Percentiles rank a stretch among this genome's conserved stretches.
Evolutionary conservation across 2,888 invertebrate species (phyloP).

Genomic region (Cheilosia vernalis): DNA sequence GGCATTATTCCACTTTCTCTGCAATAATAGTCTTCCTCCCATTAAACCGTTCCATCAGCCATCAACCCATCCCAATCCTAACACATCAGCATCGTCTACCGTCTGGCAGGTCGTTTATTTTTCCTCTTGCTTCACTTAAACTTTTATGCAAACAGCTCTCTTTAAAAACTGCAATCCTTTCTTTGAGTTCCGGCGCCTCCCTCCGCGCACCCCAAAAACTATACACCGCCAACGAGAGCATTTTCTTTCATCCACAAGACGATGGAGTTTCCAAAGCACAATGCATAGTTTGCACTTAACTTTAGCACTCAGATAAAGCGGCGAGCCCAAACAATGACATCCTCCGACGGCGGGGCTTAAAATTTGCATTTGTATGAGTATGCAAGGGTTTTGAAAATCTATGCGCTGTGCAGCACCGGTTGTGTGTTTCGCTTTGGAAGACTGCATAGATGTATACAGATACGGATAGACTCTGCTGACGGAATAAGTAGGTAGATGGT

Average conservation of each 20-base stretch:
- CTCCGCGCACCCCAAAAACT: conserved; percentile 3
- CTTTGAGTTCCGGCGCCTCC: conserved; percentile 14
- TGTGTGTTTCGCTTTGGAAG: conserved; percentile 1
- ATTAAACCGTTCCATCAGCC: conserved; percentile 30
- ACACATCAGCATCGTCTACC: neutral
- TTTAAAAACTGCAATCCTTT: conserved; percentile 45
- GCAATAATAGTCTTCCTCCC: conserved; percentile 41
- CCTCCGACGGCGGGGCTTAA: conserved; percentile 44
- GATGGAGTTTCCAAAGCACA: conserved; percentile 50
- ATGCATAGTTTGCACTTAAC: conserved; percentile 66
- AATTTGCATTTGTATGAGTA: conserved; percentile 60
- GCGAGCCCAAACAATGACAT: conserved; percentile 49
- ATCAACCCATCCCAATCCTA: neutral
- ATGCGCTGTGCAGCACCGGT: conserved; percentile 9
- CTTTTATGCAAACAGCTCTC: conserved; percentile 54
- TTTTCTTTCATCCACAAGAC: conserved; percentile 24
- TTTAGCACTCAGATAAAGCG: conserved; percentile 54
- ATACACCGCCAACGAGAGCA: conserved; percentile 5
- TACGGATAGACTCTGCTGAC: neutral
- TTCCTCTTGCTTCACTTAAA: conserved; percentile 37
- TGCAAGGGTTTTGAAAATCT: neutral
- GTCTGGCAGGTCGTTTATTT: conserved; percentile 21
- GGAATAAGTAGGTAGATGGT: neutral
- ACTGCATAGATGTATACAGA: neutral
- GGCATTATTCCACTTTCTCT: conserved; percentile 48